Evolutionary conservation across 1,140 invertebrate genomes (phyloP), one percentile per base, ranked within the genome.

Genomic region (Zaprionus gabonicus): DNA sequence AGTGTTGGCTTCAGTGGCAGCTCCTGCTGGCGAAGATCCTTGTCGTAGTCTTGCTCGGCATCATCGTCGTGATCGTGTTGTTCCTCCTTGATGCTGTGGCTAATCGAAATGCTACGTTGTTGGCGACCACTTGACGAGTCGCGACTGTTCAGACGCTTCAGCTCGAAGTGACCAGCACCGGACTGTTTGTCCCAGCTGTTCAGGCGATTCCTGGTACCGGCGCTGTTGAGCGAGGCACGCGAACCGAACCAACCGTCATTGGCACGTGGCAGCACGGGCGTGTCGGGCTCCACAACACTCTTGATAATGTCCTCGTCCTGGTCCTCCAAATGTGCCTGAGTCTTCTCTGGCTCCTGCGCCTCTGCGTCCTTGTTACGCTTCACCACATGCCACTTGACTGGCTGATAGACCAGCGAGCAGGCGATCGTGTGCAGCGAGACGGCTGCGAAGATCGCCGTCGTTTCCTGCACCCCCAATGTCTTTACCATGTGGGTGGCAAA

Each of bases 181-280:
- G 41, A 49, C 17, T 75, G 60, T 25, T 80, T 85, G n/a, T 92
- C 91, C 77, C 72, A 85, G 4, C 86, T 88, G 27, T 84, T 80
- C 2, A 92, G 23, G 0, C 91, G 81, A 53, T 92, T 92, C 0
- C 91, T 70, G 0, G 73, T 78, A 0, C 85, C 86, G n/a, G 51
- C 57, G 56, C 91, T 87, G 25, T 92, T 92, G 4, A 92, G 64
- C 0, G 93, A 93, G 20, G 81, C 72, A 15, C 91, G 81, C 5
- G 93, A 94, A 38, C 93, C 93, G 69, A 94, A 96, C 93, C 95
- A 96, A 2, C 95, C 95, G 75, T 96, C 95, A 75, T 96, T 96
- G 9, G 95, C 94, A 57, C 93, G 91, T 1, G 95, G 93, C 94
- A 96, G 94, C 93, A 95, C 95, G 2, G 95, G 95, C 7, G 94